Percentiles rank a stretch among this genome's conserved stretches.
Conservation (phyloP, 2,797 vertebrate species). For the Xyrichtys novacula region DNA sequence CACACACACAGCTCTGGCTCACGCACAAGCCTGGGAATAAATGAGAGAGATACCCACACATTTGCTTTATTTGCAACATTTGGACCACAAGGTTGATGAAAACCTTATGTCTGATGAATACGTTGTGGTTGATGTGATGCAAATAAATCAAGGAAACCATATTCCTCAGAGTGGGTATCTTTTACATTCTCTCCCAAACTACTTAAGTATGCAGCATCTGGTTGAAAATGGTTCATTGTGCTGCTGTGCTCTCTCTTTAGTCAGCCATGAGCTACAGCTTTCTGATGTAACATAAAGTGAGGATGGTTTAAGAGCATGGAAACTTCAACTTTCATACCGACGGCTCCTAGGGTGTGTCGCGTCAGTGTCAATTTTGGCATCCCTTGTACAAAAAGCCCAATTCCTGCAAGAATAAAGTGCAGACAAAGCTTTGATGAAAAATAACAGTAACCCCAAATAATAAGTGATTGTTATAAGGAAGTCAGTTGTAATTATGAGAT, state of each 20-base stretch:
- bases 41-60: constrained; percentile 71
- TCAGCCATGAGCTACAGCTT: constrained; percentile 20
- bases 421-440: too few species aligned
- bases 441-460: too few species aligned
- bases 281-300: too few species aligned
- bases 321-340: constrained; percentile 13
- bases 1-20: constrained; percentile 67
- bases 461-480: too few species aligned
- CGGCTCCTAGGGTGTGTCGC: not conserved
- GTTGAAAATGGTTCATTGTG: constrained; percentile 49
- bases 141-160: constrained; percentile 73
- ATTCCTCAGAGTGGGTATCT: constrained; percentile 65
- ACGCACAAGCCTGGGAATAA: constrained; percentile 44
- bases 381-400: too few species aligned
- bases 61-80: constrained; percentile 76
- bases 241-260: constrained; percentile 38
- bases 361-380: too few species aligned
- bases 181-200: constrained; percentile 51
- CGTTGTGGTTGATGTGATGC: constrained; percentile 64
- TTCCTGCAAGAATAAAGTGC: too few species aligned
- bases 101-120: constrained; percentile 74
- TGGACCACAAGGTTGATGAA: constrained; percentile 69
- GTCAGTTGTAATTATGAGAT: too few species aligned
- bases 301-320: not conserved
- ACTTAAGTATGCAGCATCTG: constrained; percentile 61